Evolutionary conservation across 2,888 invertebrate species (phyloP).

Genomic region (Fragum fragum): DNA sequence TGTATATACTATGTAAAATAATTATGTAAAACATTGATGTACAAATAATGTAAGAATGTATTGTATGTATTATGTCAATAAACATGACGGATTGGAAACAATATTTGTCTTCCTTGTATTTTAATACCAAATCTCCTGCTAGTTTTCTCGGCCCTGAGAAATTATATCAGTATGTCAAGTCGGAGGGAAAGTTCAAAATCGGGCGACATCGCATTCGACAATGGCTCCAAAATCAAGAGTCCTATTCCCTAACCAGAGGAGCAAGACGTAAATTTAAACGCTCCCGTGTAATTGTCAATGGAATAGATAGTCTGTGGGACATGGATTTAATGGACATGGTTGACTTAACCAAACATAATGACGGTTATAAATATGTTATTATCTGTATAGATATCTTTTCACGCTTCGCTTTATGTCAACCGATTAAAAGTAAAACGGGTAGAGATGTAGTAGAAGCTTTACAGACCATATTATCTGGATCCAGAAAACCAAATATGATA

Average conservation of each 20-base stretch:
- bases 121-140: conserved; percentile 40
- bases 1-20: not conserved
- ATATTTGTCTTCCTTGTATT: conserved; percentile 47
- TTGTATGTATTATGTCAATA: not conserved
- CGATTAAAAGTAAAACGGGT: conserved; percentile 48
- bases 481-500: conserved; percentile 45
- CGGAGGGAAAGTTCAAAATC: conserved; percentile 33
- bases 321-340: conserved; percentile 46
- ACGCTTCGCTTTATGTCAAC: conserved; percentile 30
- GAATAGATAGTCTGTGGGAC: conserved; percentile 52
- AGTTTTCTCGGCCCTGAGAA: conserved; percentile 47
- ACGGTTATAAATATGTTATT: conserved; percentile 35
- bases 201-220: conserved; percentile 38
- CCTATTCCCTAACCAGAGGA: conserved; percentile 47
- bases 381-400: conserved; percentile 49
- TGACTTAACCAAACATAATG: conserved; percentile 32
- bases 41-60: not conserved
- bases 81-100: conserved; percentile 43
- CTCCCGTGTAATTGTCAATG: conserved; percentile 39
- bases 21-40: not conserved
- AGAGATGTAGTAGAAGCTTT: conserved; percentile 33
- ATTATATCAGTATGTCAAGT: conserved; percentile 43
- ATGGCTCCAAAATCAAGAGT: conserved; percentile 56
- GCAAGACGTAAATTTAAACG: conserved; percentile 33
- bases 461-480: conserved; percentile 31